Evolutionary conservation across 2,797 vertebrate genomes (phyloP), one percentile per base, ranked within the genome.

Genomic region (Clamator glandarius): DNA sequence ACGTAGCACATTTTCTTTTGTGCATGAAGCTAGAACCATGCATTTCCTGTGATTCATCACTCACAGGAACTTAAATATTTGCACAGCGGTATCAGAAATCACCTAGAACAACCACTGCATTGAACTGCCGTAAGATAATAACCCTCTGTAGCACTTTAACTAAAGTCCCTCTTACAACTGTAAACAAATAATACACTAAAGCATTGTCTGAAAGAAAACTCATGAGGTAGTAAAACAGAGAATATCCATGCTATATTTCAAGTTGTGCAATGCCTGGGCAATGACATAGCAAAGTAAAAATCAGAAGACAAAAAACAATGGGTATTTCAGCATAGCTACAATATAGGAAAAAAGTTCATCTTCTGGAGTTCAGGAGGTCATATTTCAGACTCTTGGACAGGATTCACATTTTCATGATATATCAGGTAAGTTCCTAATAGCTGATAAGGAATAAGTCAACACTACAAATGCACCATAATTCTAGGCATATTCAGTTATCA

Each of bases 1-100:
- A 57, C 0, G 0, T 4, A 73, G 35, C 20, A 41, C 18, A 0
- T 42, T 64, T 58, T 25, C 20, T 26, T 44, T 13, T 31, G 7
- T 14, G 14, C 2, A 1, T 4, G 2, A 80, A n/a, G 48, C 28
- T 48, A 31, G 31, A 9, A 55, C 14, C 7, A 17, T 1, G 11
- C 52, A 36, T 44, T 41, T 91, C 78, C 93, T 66, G 46, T 87
- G 87, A 95, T 7, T 84, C 87, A 69, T 23, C 78, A 20, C 36
- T 42, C 66, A 20, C 2, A 0, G 5, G 58, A 14, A 11, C 17
- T 31, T 19, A 73, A 89, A 2, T 87, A 72, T 90, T 95, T 94
- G 66, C 54, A 85, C 24, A 87, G 58, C 2, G 39, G 50, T 57
- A 62, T 14, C 68, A 81, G 14, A 35, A 29, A 51, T 57, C 31